These are phyloP conservation scores for Onychostruthus taczanowskii DNA, from an alignment of 2,113 vertebrate genomes.

Conservation along the genomic window DNA sequence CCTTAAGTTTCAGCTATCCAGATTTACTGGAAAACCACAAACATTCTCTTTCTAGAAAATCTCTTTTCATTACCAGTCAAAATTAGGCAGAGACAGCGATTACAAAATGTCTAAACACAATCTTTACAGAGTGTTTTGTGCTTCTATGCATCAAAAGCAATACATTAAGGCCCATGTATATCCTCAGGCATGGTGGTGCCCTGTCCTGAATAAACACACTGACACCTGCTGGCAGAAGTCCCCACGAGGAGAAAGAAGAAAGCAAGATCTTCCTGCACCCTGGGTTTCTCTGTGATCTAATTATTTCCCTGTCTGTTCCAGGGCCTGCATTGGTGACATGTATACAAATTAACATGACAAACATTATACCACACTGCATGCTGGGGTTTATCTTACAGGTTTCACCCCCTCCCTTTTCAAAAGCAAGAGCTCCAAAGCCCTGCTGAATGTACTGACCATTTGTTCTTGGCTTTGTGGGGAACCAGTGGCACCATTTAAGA, in stretches of 20 bases:
- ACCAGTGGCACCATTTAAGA: conserved; percentile 90
- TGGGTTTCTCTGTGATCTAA: background rate
- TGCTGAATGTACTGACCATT: conserved; percentile 78
- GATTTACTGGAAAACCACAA: background rate
- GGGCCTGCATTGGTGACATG: background rate
- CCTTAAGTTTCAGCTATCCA: background rate
- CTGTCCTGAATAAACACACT: background rate
- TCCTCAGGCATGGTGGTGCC: background rate
- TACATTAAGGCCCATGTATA: background rate
- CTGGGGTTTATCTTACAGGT: background rate
- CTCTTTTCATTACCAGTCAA: background rate
- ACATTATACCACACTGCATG: background rate
- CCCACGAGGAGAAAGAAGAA: background rate
- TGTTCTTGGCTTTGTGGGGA: conserved; percentile 87
- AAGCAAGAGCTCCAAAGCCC: background rate
- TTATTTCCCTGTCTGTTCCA: background rate
- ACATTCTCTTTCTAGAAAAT: background rate
- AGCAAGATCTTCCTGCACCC: background rate
- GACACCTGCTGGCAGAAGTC: background rate
- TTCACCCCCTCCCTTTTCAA: background rate
- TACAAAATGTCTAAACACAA: background rate
- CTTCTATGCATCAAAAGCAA: background rate
- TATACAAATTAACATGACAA: background rate
- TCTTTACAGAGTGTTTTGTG: background rate
- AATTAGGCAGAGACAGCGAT: background rate